Evolutionary conservation across 1,140 invertebrate species (phyloP), one percentile per base, ranked within the genome.

Genomic region (Pomacea maculata): DNA sequence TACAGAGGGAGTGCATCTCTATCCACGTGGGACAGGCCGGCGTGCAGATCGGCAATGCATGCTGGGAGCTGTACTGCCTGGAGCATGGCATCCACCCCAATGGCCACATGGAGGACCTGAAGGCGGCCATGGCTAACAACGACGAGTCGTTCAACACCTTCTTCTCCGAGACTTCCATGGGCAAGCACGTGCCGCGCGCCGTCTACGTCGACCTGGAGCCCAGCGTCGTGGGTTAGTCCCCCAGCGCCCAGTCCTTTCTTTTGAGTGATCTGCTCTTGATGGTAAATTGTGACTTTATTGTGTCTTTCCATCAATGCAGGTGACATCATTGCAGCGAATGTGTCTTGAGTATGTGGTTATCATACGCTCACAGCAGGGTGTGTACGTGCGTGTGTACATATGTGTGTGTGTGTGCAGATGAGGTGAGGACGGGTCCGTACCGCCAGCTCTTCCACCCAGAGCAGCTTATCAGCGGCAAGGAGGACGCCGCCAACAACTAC

Each of bases 51-150:
- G 96, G 96, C 83, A 96, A 96, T 90, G 95, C 95, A 76, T 94
- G 93, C 86, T 94, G 94, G 94, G 96, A 97, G 89, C 92, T 97
- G 77, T 97, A 89, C 80, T 89, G 88, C 65, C 86, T 94, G 91
- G 94, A 97, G 91, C 96, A 97, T 91, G 95, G 95, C 61, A 97
- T 97, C 89, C 95, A 97, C 88, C 96, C 96, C 64, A 95, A 97
- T 92, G 96, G 96, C 7, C 92, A 93, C 55, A 86, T 92, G 82
- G 85, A 84, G 78, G 84, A 84, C 82, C 86, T 89, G 14, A 89
- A 87, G 75, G 80, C 81, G 9, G 83, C 54, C 34, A 87, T 84
- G 72, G 93, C 92, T 83, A 93, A 93, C 86, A 93, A 93, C 19
- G 93, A 93, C 85, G 89, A 89, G 77, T 87, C 86, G 14, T 90